Evolutionary conservation across 2,797 vertebrate species (phyloP).

Genomic region (Myotis planiceps): DNA sequence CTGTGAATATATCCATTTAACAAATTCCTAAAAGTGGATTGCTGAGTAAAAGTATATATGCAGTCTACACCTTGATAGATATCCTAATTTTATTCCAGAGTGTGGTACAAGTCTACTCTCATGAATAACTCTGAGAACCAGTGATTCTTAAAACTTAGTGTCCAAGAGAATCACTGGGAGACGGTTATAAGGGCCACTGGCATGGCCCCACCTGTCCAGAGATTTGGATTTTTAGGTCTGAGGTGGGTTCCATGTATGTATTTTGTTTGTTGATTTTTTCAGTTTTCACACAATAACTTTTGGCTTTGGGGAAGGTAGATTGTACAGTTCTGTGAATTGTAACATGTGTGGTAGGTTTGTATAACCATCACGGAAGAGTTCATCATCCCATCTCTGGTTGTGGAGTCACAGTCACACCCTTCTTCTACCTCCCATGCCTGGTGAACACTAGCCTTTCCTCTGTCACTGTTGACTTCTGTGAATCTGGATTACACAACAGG

Average conservation of each 20-base stretch:
- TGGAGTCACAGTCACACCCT: neutral
- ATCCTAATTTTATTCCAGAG: neutral
- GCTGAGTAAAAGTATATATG: neutral
- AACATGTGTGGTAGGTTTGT: neutral
- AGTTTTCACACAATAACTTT: neutral
- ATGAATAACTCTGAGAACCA: neutral
- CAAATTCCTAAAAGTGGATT: neutral
- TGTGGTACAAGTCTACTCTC: neutral
- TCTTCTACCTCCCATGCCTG: neutral
- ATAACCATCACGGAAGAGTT: neutral
- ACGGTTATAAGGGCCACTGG: neutral
- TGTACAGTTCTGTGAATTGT: neutral
- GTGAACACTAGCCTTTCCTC: neutral
- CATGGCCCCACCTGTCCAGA: neutral
- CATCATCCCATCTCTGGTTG: neutral
- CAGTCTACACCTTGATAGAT: neutral
- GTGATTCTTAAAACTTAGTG: neutral
- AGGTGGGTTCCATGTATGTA: neutral
- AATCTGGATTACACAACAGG: neutral
- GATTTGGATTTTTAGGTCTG: neutral
- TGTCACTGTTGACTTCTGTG: rapidly evolving
- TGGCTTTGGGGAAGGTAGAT: neutral
- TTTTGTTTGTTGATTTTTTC: neutral
- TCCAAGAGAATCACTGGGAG: neutral
- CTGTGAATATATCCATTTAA: neutral